Evolutionary conservation across 1,140 invertebrate genomes (phyloP).

Genomic region (Adoxophyes honmai): DNA sequence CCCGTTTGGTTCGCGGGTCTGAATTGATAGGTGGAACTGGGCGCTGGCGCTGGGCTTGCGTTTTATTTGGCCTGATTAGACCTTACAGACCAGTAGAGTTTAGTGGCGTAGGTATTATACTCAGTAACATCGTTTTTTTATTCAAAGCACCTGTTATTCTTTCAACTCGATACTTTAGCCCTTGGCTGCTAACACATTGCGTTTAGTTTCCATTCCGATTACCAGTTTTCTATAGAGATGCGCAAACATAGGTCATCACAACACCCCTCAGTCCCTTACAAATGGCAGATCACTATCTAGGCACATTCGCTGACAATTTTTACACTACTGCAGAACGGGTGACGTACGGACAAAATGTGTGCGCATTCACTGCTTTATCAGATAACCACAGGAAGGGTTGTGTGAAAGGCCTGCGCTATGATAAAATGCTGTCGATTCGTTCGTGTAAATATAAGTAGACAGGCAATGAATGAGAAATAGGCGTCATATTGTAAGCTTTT

Average conservation of each 20-base stretch:
- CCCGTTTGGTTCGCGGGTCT: conserved; percentile 41
- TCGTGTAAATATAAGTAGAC: conserved; percentile 61
- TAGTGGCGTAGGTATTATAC: not conserved
- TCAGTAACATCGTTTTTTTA: not conserved
- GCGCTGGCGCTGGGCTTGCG: conserved; percentile 21
- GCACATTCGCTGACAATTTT: conserved; percentile 71
- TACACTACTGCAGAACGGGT: conserved; percentile 66
- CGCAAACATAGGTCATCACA: conserved; percentile 24
- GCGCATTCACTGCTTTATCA: conserved; percentile 64
- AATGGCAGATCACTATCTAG: conserved; percentile 71
- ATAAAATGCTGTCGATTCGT: conserved; percentile 66
- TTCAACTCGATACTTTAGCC: not conserved
- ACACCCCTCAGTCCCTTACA: conserved; percentile 40
- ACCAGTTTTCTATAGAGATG: not conserved
- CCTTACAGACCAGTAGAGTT: not conserved
- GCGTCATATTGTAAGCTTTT: conserved; percentile 44
- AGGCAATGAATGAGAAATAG: conserved; percentile 62
- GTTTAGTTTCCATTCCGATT: not conserved
- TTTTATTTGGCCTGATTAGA: conserved; percentile 32
- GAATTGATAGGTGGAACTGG: conserved; percentile 66
- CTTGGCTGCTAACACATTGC: not conserved
- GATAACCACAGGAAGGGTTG: conserved; percentile 65
- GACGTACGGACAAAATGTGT: conserved; percentile 66
- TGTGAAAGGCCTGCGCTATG: conserved; percentile 57
- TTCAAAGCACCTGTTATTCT: not conserved